Evolutionary conservation across 2,113 vertebrate species (phyloP), one percentile per base, ranked within the genome.

Genomic region (Coreoperca whiteheadi): DNA sequence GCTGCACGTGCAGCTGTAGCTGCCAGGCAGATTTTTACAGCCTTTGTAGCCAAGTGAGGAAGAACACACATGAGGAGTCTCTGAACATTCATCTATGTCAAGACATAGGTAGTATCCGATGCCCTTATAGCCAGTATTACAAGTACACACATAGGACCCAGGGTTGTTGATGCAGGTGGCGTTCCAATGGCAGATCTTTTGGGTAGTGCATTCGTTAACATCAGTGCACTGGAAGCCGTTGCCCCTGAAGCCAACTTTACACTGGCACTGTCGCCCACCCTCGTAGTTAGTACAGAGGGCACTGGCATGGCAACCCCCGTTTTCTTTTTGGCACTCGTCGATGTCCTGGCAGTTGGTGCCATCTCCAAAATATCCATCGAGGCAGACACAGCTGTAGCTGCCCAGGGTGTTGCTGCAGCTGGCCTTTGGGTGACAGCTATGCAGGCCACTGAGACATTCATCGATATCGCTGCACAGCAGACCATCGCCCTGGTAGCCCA

Each of bases 41-140:
- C 96, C 92, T 85, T 60, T 95, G 56, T 95, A 95, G n/a, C 96
- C 96, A 12, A 85, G 79, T 16, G 89, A 90, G 0, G 92, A 79
- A 6, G 89, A 82, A 48, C 96, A 97, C 57, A 96, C 80, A 0
- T 75, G 81, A 11, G 95, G 92, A 32, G 37, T 93, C 82, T 96
- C 94, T 16, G 95, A 92, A 54, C 96, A 97, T 86, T 97, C 96
- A 60, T 97, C 95, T 20, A 96, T 66, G 70, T 97, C 96, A 28
- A 96, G 87, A 70, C 96, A 97, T 6, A 97, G 89, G 85, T 97
- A 97, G 88, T 94, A 96, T 25, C 96, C 96, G 16, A 96, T 97
- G 66, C 96, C 96, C 75, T 96, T 97, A 54, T 92, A 97, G 43
- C 96, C 96, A 16, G 57, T 0, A 50, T 96, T 96, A 67, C 96